Percentiles rank a stretch among this genome's conserved stretches.
Evolutionary conservation across 2,797 vertebrate species (phyloP).

Genomic region (Pipistrellus kuhlii): DNA sequence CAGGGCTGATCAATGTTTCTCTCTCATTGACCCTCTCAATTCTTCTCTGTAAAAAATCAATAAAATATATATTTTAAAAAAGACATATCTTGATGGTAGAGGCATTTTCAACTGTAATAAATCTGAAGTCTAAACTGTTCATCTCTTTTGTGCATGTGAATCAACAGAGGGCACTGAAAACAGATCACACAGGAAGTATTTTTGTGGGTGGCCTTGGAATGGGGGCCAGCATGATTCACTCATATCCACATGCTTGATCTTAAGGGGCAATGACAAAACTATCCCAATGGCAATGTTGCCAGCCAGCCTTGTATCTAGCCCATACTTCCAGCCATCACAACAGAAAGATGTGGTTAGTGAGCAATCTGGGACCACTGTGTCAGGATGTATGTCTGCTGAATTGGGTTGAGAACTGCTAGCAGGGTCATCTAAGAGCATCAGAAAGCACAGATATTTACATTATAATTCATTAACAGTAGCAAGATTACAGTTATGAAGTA

Average conservation of each 20-base stretch:
- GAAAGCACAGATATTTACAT: no score
- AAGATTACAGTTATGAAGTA: no score
- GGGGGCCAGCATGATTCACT: neutral
- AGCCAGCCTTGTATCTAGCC: neutral
- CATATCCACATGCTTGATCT: neutral
- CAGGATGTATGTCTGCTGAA: neutral
- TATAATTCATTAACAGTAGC: no score
- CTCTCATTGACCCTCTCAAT: no score
- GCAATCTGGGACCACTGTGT: neutral
- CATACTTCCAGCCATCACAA: neutral
- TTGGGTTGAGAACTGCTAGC: no score
- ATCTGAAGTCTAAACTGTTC: neutral
- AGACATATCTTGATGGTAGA: neutral
- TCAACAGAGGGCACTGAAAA: neutral
- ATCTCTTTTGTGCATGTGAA: constrained; percentile 4
- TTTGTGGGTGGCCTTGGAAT: constrained; percentile 33
- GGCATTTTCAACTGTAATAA: neutral
- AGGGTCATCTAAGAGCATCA: no score
- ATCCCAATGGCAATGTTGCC: neutral
- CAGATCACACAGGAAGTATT: neutral
- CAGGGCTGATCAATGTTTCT: no score
- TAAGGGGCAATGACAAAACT: neutral
- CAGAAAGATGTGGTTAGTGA: neutral
- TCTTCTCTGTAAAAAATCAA: no score
- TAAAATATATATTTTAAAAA: neutral